phyloP scores from a whole-genome alignment of 2,113 vertebrate species.

The Sebastes schlegelii region DNA sequence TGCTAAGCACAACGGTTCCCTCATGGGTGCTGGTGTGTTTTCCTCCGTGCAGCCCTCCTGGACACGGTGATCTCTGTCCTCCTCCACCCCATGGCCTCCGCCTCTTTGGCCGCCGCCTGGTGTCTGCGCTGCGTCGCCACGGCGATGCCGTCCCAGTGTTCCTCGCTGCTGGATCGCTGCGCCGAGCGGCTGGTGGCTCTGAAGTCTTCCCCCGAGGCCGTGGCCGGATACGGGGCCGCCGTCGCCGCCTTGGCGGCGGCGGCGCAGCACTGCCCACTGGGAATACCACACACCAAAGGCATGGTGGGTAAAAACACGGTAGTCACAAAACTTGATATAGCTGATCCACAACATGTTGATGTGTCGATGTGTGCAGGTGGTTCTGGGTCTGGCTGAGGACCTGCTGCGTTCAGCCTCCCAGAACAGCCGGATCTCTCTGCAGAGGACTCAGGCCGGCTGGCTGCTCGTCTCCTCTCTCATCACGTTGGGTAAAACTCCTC shows the following conservation, averaged over 20 bases:
- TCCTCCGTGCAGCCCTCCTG: constrained; percentile 83
- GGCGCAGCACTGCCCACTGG: constrained; percentile 89
- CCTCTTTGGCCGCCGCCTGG: constrained; percentile 91
- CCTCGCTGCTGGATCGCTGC: constrained; percentile 89
- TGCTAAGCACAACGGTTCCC: too few relatives aligned
- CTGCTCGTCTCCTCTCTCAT: constrained; percentile 89
- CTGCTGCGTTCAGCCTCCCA: constrained; percentile 92
- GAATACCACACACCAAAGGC: constrained; percentile 92
- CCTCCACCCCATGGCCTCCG: constrained; percentile 86
- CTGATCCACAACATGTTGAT: too few relatives aligned
- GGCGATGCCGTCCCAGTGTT: constrained; percentile 87
- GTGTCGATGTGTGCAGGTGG: constrained; percentile 77
- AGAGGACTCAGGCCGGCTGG: constrained; percentile 93
- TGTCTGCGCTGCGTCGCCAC: constrained; percentile 90
- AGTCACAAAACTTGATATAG: too few relatives aligned
- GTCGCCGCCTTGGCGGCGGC: constrained; percentile 91
- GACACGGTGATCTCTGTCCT: constrained; percentile 89
- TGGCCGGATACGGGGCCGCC: constrained; percentile 93
- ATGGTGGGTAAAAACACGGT: constrained; percentile 81
- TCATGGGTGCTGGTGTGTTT: not conserved
- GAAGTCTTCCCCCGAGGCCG: constrained; percentile 90
- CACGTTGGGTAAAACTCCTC: constrained; percentile 86
- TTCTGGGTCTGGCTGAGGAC: constrained; percentile 91
- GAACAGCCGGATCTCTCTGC: constrained; percentile 91
- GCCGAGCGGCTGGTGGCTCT: constrained; percentile 86